These are phyloP conservation scores for Pocillopora damicornis DNA, from an alignment of 64 coral and sea anemone species.

Conservation along the genomic window DNA sequence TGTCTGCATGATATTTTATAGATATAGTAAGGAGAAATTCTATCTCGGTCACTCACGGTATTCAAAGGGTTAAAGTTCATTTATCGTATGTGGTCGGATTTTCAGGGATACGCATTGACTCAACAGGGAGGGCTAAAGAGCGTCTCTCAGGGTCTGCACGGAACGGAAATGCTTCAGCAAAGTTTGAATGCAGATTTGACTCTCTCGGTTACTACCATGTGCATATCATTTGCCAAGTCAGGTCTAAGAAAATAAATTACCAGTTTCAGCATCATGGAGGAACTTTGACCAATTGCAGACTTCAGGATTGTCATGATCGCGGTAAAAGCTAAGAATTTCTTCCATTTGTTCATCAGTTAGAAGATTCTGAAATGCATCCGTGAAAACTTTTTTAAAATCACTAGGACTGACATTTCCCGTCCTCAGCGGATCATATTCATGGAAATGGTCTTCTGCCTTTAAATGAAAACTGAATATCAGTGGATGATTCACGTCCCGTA, in stretches of 20 bases:
- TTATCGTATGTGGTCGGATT: too few species aligned
- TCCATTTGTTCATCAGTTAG: conserved; percentile 37
- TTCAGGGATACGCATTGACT: too few species aligned
- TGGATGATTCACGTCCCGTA: not conserved
- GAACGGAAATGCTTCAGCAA: too few species aligned
- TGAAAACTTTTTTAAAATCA: conserved; percentile 43
- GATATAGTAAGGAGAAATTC: too few species aligned
- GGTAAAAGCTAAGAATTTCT: conserved; percentile 34
- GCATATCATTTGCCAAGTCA: not conserved
- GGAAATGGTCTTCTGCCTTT: conserved; percentile 50
- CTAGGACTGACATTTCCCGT: conserved; percentile 17
- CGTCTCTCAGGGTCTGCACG: too few species aligned
- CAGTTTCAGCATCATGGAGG: conserved; percentile 59
- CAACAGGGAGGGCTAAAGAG: too few species aligned
- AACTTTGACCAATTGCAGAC: conserved; percentile 41
- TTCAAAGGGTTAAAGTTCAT: too few species aligned
- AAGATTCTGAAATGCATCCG: conserved; percentile 17
- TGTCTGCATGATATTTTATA: too few species aligned
- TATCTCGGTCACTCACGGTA: too few species aligned
- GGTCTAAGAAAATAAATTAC: not conserved
- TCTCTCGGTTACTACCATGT: not conserved
- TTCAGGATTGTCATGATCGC: not conserved
- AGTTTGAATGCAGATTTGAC: too few species aligned
- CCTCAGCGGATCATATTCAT: conserved; percentile 49
- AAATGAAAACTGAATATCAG: not conserved